Evolutionary conservation across 2,888 invertebrate species (phyloP), one percentile per base, ranked within the genome.

Genomic region (Mantis religiosa): DNA sequence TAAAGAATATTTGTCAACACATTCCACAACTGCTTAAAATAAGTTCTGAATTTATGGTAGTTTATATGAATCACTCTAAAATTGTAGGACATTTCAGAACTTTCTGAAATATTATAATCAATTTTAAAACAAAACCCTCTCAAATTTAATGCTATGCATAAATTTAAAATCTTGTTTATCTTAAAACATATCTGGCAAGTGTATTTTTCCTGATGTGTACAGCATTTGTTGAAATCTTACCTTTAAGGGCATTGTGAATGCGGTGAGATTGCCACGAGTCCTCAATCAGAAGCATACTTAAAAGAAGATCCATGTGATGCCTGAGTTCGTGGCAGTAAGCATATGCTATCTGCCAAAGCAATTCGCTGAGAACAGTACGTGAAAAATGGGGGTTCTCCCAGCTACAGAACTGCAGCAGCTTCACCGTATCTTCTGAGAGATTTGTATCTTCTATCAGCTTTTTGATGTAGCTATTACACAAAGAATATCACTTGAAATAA

Each of bases 371-470:
- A 86, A 98, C 97, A 28, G 96, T 95, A 90, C 97, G 96, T 54
- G 98, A 98, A 94, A 99, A 98, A 91, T 97, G 97, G 34, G 98
- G 98, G 94, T 99, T 98, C 93, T 99, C 99, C 99, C 99, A 99
- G 92, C 98, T 98, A 93, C 98, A 96, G 93, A 97, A 99, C 94
- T 98, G 97, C 82, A 99, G 94, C 90, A 99, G 94, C 92, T 98
- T 97, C 84, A 98, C 95, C 6, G 98, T 97, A 91, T 99, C 99
- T 91, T 99, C 99, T 87, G 97, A 97, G 84, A 97, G 96, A 93
- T 97, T 98, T 85, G 98, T 97, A 92, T 99, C 99, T 93, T 99
- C 99, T 27, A 99, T 97, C 84, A 99, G 94, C 93, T 99, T 99
- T 93, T 99, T 99, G 92, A 99, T 97, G 93, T 98, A 98, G 91